A percentile compares a stretch with the other conserved stretches of the same genome.
These are phyloP conservation scores for Ectemnius continuus DNA, from an alignment of 2,888 invertebrate species.

Conservation along the genomic window DNA sequence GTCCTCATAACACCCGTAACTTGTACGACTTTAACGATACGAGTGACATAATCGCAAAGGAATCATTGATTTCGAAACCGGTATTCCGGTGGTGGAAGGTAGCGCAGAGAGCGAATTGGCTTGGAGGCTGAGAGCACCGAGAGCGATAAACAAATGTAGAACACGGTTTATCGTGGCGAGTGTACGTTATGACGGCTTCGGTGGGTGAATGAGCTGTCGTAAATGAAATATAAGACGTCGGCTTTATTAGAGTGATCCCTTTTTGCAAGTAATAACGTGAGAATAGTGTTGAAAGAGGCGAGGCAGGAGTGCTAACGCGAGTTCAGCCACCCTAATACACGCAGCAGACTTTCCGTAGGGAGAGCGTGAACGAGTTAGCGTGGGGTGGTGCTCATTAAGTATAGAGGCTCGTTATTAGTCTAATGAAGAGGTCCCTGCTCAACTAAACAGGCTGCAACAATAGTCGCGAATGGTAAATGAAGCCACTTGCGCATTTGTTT, in stretches of 20 bases:
- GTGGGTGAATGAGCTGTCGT: slow-evolving; percentile 5
- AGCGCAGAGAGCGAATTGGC: neutral
- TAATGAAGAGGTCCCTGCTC: neutral
- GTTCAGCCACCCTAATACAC: neutral
- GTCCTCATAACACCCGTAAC: no score
- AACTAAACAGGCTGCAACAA: neutral
- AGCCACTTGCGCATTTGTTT: neutral
- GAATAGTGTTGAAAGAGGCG: neutral
- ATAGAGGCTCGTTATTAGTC: neutral
- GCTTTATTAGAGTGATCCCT: neutral
- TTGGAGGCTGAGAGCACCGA: neutral
- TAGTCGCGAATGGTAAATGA: neutral
- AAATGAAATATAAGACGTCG: neutral
- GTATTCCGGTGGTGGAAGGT: neutral
- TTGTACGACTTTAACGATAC: no score
- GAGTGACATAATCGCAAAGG: no score
- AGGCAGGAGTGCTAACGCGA: neutral
- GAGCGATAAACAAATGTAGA: slow-evolving; percentile 2
- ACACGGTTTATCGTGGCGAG: neutral
- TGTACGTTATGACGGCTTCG: neutral
- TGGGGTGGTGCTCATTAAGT: neutral
- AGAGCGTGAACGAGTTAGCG: neutral
- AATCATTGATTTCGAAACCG: neutral
- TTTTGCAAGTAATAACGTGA: neutral
- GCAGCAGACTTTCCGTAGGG: neutral